These are phyloP conservation scores for Phortica okadai DNA, from an alignment of 2,888 invertebrate species.

Conservation along the genomic window DNA sequence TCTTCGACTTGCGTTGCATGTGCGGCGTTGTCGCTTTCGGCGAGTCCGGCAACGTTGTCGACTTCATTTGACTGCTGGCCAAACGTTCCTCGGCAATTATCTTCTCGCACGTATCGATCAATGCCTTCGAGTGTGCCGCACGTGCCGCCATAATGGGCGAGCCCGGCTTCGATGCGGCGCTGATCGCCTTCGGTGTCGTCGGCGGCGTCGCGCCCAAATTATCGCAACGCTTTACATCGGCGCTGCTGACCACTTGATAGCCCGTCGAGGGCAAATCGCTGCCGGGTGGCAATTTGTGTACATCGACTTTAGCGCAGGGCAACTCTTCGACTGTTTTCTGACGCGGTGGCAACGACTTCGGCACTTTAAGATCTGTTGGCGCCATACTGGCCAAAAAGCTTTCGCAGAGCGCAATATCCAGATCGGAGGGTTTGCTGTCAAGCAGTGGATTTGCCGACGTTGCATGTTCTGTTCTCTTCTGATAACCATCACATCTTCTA, in stretches of 20 bases:
- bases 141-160: constrained; percentile 62
- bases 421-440: constrained; percentile 44
- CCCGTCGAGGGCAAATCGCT: constrained; percentile 54
- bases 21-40: constrained; percentile 48
- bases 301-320: constrained; percentile 59
- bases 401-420: constrained; percentile 61
- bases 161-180: constrained; percentile 48
- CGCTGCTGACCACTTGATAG: constrained; percentile 58
- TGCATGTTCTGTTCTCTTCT: background rate
- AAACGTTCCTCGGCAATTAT: constrained; percentile 71
- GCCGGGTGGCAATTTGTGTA: constrained; percentile 47
- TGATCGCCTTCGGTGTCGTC: background rate
- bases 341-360: background rate
- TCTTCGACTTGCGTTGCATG: constrained; percentile 62
- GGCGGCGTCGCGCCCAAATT: background rate
- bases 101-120: constrained; percentile 70
- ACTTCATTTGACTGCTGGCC: constrained; percentile 64
- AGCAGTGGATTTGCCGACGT: background rate
- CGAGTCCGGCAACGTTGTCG: constrained; percentile 52
- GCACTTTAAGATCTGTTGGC: constrained; percentile 23
- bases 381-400: constrained; percentile 59
- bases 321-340: constrained; percentile 56
- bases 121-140: constrained; percentile 69
- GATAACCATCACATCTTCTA: constrained; percentile 57
- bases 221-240: constrained; percentile 55